Evolutionary conservation across 1,140 invertebrate species (phyloP).

Genomic region (Drosophila tropicalis): DNA sequence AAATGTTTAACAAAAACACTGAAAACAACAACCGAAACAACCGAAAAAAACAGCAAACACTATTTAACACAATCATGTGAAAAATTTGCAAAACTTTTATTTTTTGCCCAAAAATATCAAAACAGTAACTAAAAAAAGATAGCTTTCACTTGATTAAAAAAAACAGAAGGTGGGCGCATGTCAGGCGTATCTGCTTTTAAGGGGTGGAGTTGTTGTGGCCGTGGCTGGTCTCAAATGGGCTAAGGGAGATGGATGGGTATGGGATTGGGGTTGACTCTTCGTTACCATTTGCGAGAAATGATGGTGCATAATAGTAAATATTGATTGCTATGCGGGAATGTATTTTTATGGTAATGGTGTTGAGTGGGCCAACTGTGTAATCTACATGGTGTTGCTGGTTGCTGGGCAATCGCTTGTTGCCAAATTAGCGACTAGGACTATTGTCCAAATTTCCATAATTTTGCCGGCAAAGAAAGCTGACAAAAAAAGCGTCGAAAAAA

Average conservation of each 20-base stretch:
- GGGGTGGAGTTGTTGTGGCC: neutral
- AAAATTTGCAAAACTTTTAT: conserved; percentile 10
- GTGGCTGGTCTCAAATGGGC: neutral
- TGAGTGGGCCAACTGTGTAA: neutral
- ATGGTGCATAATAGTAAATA: conserved; percentile 1
- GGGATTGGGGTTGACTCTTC: too few relatives aligned
- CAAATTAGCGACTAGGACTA: conserved; percentile 6
- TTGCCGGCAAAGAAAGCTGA: neutral
- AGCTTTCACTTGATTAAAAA: conserved; percentile 10
- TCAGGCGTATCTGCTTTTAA: neutral
- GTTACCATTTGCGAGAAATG: neutral
- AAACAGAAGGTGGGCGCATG: neutral
- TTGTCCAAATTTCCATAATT: neutral
- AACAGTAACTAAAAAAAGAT: conserved; percentile 12
- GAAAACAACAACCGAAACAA: neutral
- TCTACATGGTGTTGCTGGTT: neutral
- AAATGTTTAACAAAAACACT: conserved; percentile 1
- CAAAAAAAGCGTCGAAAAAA: neutral
- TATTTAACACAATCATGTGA: conserved; percentile 13
- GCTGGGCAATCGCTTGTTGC: neutral
- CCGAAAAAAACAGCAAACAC: neutral
- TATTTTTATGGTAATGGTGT: conserved; percentile 1
- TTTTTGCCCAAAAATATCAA: conserved; percentile 12
- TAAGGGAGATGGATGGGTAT: too few relatives aligned
- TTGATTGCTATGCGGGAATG: neutral